These are phyloP conservation scores for Takifugu flavidus DNA, from an alignment of 2,113 vertebrate genomes.

Conservation along the genomic window DNA sequence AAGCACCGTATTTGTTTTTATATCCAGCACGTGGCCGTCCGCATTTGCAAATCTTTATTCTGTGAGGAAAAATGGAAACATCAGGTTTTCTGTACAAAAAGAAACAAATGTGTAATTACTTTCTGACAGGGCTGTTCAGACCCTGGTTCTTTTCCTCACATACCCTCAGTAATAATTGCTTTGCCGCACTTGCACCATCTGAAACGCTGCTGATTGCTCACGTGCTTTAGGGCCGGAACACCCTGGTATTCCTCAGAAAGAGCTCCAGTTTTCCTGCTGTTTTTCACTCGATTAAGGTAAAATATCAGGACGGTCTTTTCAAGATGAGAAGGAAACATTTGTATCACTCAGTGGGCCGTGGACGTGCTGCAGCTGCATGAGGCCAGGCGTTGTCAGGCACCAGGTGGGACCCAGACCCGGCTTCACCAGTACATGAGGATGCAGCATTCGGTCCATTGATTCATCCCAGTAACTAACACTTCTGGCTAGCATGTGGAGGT, in stretches of 20 bases:
- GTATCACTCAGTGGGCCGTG: no score
- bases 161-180: constrained; percentile 16
- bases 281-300: no score
- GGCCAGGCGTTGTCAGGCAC: no score
- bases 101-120: constrained; percentile 33
- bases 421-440: no score
- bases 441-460: no score
- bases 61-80: constrained; percentile 14
- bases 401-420: no score
- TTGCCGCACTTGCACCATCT: constrained; percentile 5
- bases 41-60: constrained; percentile 1
- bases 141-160: constrained; percentile 14
- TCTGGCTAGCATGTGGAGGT: no score
- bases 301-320: no score
- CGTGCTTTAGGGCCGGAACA: constrained; percentile 30
- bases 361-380: no score
- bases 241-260: neutral
- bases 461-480: no score
- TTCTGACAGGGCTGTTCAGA: constrained; percentile 13
- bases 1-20: neutral
- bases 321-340: no score
- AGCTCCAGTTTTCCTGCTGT: neutral
- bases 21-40: neutral
- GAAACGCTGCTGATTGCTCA: constrained; percentile 9
- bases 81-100: constrained; percentile 20